Conservation (phyloP, 2,113 vertebrate genomes). For the Piaya cayana region DNA sequence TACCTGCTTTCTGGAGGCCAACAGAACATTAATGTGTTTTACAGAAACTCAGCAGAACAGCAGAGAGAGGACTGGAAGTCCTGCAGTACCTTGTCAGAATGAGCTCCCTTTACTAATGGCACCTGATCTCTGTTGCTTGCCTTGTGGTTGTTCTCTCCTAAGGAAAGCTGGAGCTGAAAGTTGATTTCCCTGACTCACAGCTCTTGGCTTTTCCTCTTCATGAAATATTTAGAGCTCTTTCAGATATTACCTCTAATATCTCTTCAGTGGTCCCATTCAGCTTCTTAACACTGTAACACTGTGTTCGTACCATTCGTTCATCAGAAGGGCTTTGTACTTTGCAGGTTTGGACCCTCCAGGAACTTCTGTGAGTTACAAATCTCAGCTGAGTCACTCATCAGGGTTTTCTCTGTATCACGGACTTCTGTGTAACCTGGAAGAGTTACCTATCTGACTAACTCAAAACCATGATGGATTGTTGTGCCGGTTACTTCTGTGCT, state of each 20-base stretch:
- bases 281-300: background rate
- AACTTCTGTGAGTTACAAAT: background rate
- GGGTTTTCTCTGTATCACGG: background rate
- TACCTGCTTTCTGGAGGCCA: background rate
- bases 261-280: background rate
- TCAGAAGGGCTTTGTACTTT: background rate
- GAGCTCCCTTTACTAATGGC: background rate
- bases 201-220: background rate
- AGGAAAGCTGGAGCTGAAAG: background rate
- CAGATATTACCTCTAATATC: background rate
- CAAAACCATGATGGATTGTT: background rate
- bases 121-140: background rate
- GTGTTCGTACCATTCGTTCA: background rate
- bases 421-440: background rate
- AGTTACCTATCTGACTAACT: background rate
- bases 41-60: background rate
- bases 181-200: background rate
- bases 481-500: background rate
- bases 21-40: background rate
- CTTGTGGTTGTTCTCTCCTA: background rate
- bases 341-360: background rate
- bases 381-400: accelerated
- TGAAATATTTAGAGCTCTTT: background rate
- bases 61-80: background rate
- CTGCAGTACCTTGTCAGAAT: background rate